phyloP scores from a whole-genome alignment of 2,113 vertebrate species.

The Atractosteus spatula region DNA sequence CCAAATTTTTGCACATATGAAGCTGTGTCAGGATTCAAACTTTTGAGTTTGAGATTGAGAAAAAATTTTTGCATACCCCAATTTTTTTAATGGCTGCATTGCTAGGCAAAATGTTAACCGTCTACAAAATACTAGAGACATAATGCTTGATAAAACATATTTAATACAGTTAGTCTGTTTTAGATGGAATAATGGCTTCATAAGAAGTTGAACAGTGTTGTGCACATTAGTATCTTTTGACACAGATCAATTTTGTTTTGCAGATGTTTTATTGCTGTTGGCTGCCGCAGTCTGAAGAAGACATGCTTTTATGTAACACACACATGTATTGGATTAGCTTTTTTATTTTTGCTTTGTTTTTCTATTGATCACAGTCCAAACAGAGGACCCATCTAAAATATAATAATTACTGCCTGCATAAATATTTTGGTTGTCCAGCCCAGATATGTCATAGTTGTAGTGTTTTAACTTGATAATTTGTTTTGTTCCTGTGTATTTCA shows the following conservation, averaged over 20 bases:
- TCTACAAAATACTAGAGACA: too few relatives aligned
- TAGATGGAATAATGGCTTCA: too few relatives aligned
- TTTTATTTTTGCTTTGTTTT: constrained; percentile 37
- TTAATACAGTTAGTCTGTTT: too few relatives aligned
- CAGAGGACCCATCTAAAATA: constrained; percentile 25
- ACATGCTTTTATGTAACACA: constrained; percentile 46
- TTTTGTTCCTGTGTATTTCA: constrained; percentile 80
- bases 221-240: not conserved
- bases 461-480: constrained; percentile 78
- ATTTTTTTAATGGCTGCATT: too few relatives aligned
- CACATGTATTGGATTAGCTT: constrained; percentile 24
- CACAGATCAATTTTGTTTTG: not conserved
- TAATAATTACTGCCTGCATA: constrained; percentile 27
- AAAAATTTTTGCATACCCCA: too few relatives aligned
- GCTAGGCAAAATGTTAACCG: too few relatives aligned
- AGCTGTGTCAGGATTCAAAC: too few relatives aligned
- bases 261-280: constrained; percentile 23
- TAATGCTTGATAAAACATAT: too few relatives aligned
- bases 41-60: too few relatives aligned
- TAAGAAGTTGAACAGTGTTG: too few relatives aligned
- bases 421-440: constrained; percentile 60
- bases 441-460: constrained; percentile 72
- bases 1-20: too few relatives aligned
- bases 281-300: constrained; percentile 43
- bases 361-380: constrained; percentile 25